Base-by-base conservation (phyloP, 2,797 vertebrate genomes). In the Gymnothorax javanicus region DNA sequence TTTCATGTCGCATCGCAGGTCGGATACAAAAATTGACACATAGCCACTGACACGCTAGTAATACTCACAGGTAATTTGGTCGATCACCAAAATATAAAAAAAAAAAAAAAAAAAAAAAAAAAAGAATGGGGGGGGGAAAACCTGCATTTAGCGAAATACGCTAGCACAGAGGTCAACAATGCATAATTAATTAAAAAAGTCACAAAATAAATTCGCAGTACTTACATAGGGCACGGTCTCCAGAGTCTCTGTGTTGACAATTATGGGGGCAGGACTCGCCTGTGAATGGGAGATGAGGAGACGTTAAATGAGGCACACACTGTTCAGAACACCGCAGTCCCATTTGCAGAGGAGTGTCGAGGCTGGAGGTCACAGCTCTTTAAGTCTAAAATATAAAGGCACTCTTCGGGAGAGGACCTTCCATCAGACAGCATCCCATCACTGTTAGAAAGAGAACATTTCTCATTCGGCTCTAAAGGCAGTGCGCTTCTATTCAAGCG, bases 161-260 rank as follows among this genome's bases (percentile, higher is more conserved):
- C 25, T 77, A 17, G 9, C 11, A 73, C 6, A 73, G 13, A 73
- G 12, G 33, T 58, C 59, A 73, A 57, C 86, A 88, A 89, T 3
- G 60, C 92, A 17, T 64, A 9, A 50, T 52, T n/a, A 52, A 58
- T 20, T 57, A 56, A 11, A 59, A 86, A 1, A 50, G 52, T 33
- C 9, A 60, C 54, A 58, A 58, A 50, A 73, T 33, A 73, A 75
- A 77, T 20, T 82, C 33, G 12, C 33, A 3, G 15, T 91, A 97
- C 98, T 99, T 95, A 99, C 98, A 75, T 98, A 99, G 91, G 98
- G 98, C 93, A 97, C 97, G 1, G 97, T 98, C 88, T 99, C 98
- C 97, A 99, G 93, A 43, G 97, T 98, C 93, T 99, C 98, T 91
- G 98, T 98, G 94, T 99, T 98, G 94, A 99, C 97, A 93, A 99